Evolutionary conservation across 2,797 vertebrate genomes (phyloP), one percentile per base, ranked within the genome.

Genomic region (Thaleichthys pacificus): DNA sequence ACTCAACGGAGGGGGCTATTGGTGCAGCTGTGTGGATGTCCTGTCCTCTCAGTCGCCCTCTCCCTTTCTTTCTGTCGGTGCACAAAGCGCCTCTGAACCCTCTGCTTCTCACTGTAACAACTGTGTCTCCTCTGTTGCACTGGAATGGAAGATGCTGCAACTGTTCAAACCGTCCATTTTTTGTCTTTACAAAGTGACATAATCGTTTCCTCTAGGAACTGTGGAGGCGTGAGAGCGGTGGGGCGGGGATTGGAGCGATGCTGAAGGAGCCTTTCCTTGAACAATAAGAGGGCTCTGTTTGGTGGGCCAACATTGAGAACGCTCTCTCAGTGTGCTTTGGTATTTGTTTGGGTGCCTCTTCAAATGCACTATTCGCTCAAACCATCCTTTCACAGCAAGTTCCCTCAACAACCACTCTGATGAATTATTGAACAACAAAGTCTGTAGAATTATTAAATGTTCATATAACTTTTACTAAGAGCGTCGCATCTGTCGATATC

Each of bases 1-100:
- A 79, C 68, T 80, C 70, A 68, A 47, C 68, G 75, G 73, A 82
- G 78, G 79, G 67, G 70, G 64, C 74, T 64, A 78, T 76, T 81
- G 77, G 76, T 74, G 78, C 78, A 76, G 80, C 71, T 77, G 66
- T 54, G 72, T 24, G 69, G n/a, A 22, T 26, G 69, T 17, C 61
- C 76, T 71, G 72, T 67, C 51, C 11, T 3, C 9, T 47, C 42
- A 14, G 42, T 47, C 42, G 42, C 9, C 42, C 42, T 47, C 42
- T 47, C 42, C 42, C 74, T 73, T 72, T 69, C 49, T 66, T 24
- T 57, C 28, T 42, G 60, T 65, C 15, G 7, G 26, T 7, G 21
- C 62, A 73, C 80, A 70, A 75, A 81, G 74, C 69, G 67, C 69
- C 57, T 54, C 66, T 56, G 69, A 69, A 76, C 66, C 73, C 71